Percentiles rank a stretch among this genome's conserved stretches.
These are phyloP conservation scores for Carpatolechia fugitivella DNA, from an alignment of 2,888 invertebrate genomes.

Conservation along the genomic window DNA sequence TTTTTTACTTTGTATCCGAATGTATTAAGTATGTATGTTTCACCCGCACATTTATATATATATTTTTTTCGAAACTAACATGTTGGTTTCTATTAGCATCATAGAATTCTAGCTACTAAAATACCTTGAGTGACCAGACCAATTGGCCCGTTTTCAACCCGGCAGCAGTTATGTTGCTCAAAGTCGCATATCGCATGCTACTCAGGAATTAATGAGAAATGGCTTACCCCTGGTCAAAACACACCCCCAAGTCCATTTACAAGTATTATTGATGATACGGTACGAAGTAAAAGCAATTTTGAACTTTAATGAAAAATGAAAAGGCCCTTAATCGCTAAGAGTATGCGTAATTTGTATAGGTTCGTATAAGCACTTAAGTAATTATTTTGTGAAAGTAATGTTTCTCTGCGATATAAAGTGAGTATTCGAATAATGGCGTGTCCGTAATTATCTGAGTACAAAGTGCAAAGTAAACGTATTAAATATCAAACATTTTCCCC, in stretches of 20 bases:
- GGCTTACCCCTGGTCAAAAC: conserved; percentile 49
- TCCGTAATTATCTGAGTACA: too few relatives aligned
- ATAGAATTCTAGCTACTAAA: neutral
- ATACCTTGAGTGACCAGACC: neutral
- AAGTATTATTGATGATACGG: conserved; percentile 59
- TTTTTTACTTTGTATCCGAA: too few relatives aligned
- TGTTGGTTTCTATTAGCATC: neutral
- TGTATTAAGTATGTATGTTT: too few relatives aligned
- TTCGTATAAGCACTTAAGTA: neutral
- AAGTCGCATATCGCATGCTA: conserved; percentile 53
- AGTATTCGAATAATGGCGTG: too few relatives aligned
- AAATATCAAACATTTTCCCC: too few relatives aligned
- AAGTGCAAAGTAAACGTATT: too few relatives aligned
- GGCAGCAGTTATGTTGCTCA: conserved; percentile 22
- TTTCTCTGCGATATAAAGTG: neutral
- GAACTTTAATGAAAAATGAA: conserved; percentile 28
- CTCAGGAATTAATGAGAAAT: conserved; percentile 52
- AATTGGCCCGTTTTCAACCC: conserved; percentile 7
- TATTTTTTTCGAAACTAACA: neutral
- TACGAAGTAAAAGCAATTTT: conserved; percentile 36
- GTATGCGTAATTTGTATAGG: neutral
- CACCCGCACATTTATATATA: too few relatives aligned
- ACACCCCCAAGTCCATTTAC: conserved; percentile 55
- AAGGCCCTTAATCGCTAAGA: conserved; percentile 2
- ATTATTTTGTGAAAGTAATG: neutral